Conservation (phyloP, 2,797 vertebrate genomes). For the Pangasius macronema region DNA sequence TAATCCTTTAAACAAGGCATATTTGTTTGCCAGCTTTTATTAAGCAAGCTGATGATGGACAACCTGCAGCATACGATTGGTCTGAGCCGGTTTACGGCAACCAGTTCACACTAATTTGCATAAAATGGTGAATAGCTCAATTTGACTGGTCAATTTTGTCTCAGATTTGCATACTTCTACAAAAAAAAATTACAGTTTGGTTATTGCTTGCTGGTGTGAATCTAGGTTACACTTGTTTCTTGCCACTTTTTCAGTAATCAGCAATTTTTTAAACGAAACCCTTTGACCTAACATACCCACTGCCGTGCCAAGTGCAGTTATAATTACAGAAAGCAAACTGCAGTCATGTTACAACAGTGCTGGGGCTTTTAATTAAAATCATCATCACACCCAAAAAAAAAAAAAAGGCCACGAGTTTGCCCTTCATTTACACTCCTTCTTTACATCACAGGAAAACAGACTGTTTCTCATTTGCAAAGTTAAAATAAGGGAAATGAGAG, state of each 20-base stretch:
- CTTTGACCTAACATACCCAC: neutral
- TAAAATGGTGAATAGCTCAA: neutral
- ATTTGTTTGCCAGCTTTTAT: neutral
- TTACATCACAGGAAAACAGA: neutral
- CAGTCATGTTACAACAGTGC: neutral
- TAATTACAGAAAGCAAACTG: constrained; percentile 8
- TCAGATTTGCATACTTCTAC: neutral
- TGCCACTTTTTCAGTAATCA: neutral
- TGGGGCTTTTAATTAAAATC: neutral
- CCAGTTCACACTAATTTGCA: neutral
- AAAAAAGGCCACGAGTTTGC: neutral
- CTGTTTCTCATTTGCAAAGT: neutral
- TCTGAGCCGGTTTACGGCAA: neutral
- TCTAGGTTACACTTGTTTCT: neutral
- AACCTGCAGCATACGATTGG: neutral
- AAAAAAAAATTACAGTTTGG: neutral
- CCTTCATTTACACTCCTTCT: neutral
- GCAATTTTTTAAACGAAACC: neutral
- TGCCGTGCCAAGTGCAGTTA: neutral
- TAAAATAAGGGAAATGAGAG: constrained; percentile 1
- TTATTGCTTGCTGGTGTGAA: neutral
- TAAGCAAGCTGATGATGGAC: neutral
- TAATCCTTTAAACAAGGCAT: neutral
- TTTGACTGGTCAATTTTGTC: neutral
- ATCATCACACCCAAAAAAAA: neutral